Base-by-base conservation (phyloP, 1,140 invertebrate genomes). In the Pararge aegeria region DNA sequence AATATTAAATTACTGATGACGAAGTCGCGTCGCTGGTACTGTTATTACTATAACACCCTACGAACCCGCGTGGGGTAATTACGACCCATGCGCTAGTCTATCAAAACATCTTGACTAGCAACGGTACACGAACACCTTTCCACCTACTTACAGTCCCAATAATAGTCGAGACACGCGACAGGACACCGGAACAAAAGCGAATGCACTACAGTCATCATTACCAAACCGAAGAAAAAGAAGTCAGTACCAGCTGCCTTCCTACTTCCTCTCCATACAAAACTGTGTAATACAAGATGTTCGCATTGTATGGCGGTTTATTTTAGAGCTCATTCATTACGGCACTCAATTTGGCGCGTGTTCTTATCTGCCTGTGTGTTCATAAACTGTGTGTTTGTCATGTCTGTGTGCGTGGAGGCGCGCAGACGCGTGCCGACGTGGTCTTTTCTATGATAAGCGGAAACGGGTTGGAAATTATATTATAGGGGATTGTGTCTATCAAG, bases 171-270 rank as follows among this genome's bases (percentile, higher is more conserved):
- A 78, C 86, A 89, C 86, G 86, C 86, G 86, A 87, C 86, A 86
- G 74, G 80, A 81, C 75, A 79, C 63, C 64, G 67, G 63, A 70
- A 85, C 82, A 88, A 88, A 79, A 66, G 73, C 66, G 68, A 73
- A 72, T 85, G 80, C 82, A 84, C 80, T 85, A 76, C 80, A 83
- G 78, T 83, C 85, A 86, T 89, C 83, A 89, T 89, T 87, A 88
- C 76, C 56, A 71, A 80, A 75, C 54, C 67, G 64, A 81, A 81
- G 76, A 78, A 79, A 79, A 83, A 83, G 76, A 80, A 85, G 78
- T 79, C 75, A 78, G 62, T 40, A 27, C 66, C 84, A 85, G 83
- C 86, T 87, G 83, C 82, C 82, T 83, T 83, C 83, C 83, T 79
- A 89, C 83, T 87, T 89, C 86, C 86, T 87, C 68, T 78, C 55